phyloP scores from a whole-genome alignment of 2,888 invertebrate species.

The Halictus ligatus region DNA sequence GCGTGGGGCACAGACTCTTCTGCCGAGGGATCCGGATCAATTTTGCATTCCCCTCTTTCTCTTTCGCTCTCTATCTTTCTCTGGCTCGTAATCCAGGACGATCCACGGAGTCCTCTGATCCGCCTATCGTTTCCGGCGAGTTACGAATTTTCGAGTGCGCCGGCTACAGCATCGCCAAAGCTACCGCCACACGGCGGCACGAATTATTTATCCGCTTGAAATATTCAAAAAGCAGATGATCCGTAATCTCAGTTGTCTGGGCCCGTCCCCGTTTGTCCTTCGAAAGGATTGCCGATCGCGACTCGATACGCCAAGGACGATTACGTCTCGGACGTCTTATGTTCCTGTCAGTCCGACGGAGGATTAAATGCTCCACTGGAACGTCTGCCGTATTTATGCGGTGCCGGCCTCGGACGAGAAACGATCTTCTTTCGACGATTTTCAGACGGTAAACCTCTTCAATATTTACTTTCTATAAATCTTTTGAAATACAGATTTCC shows the following conservation, averaged over 20 bases:
- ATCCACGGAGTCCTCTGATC: slow-evolving; percentile 22
- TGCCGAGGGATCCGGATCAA: slow-evolving; percentile 26
- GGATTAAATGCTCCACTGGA: not conserved
- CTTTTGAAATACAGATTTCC: not conserved
- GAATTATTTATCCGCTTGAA: slow-evolving; percentile 51
- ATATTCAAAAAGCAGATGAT: slow-evolving; percentile 51
- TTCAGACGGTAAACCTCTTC: not conserved
- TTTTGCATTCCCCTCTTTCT: slow-evolving; percentile 26
- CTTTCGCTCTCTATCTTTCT: not conserved
- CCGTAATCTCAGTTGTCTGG: slow-evolving; percentile 31
- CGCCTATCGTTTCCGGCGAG: slow-evolving; percentile 37
- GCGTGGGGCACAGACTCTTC: not conserved
- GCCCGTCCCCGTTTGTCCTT: not conserved
- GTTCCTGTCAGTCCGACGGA: not conserved
- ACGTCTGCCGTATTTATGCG: not conserved
- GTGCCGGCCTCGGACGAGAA: not conserved
- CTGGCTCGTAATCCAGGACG: slow-evolving; percentile 1
- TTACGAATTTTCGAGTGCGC: slow-evolving; percentile 28
- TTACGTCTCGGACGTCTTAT: not conserved
- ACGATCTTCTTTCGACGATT: not conserved
- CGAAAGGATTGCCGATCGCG: slow-evolving; percentile 12
- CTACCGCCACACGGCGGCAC: not conserved
- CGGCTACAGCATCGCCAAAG: slow-evolving; percentile 1
- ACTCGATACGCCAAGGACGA: slow-evolving; percentile 1
- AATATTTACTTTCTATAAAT: not conserved